Evolutionary conservation across 2,888 invertebrate species (phyloP), one percentile per base, ranked within the genome.

Genomic region (Yponomeuta cagnagella): DNA sequence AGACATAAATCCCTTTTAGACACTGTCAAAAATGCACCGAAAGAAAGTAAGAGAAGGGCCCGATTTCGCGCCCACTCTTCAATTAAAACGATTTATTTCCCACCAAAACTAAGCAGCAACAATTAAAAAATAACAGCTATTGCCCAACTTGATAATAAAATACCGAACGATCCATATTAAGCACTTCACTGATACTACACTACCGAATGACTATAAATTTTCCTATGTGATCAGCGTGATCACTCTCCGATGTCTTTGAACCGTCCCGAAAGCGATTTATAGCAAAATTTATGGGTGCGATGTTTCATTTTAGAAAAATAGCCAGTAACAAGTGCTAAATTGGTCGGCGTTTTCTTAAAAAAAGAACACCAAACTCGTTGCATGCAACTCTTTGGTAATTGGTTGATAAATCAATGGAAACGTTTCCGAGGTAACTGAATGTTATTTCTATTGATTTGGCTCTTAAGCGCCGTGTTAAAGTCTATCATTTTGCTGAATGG

Each of bases 121-220:
- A 58, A 58, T 58, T 58, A 58, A 58, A 58, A 8, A 58, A 58
- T 58, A 58, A 12, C 52, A 5, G 12, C 52, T 58, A 15, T 15
- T 4, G 12, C 52, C 52, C 15, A 58, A 15, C 15, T 12, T 15
- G 52, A 58, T 58, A 58, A 58, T 58, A 58, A 58, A 58, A 58
- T 58, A 58, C 12, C 52, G 1, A 58, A 58, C 52, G 52, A 58
- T 58, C 52, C 52, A 15, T 58, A 58, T 58, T 58, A 58, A 58
- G 52, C 52, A 58, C 52, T 58, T 58, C 12, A 58, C 48, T 15
- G 68, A 68, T 43, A 68, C 68, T 31, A 33, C 43, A 69, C 63
- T 69, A 69, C 69, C 63, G 69, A 69, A 63, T 58, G n/a, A 30
- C 69, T 23, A 69, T 69, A 69, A 69, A 69, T 69, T 30, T 10